Evolutionary conservation across 2,113 vertebrate species (phyloP).

Genomic region (Sceloporus undulatus): DNA sequence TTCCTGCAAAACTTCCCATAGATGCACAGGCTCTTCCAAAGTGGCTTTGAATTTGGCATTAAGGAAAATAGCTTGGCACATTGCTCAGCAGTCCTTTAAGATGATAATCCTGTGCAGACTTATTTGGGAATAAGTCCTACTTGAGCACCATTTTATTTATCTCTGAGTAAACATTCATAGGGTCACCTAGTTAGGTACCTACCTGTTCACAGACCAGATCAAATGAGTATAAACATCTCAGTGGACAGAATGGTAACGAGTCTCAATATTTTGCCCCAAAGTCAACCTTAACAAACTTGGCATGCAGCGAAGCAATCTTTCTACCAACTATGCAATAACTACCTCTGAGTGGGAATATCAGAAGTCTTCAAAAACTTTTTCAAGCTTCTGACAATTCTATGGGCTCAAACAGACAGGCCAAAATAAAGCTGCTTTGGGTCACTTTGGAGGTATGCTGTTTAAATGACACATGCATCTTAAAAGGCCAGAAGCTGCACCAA

Average conservation of each 20-base stretch:
- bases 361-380: conserved; percentile 25
- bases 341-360: neutral
- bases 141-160: neutral
- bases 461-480: too few relatives aligned
- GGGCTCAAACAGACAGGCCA: too few relatives aligned
- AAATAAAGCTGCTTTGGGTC: too few relatives aligned
- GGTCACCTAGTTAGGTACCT: neutral
- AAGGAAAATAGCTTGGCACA: conserved; percentile 17
- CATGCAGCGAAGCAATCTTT: neutral
- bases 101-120: neutral
- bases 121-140: neutral
- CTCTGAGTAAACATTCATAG: neutral
- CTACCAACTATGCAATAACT: neutral
- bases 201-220: conserved; percentile 59
- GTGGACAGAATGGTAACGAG: conserved; percentile 1
- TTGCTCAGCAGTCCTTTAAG: conserved; percentile 20
- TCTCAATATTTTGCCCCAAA: conserved; percentile 33
- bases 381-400: conserved; percentile 3
- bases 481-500: too few relatives aligned
- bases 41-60: neutral
- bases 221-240: conserved; percentile 34
- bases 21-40: neutral
- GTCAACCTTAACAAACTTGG: conserved; percentile 54
- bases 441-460: too few relatives aligned
- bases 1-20: neutral